A percentile compares a stretch with the other conserved stretches of the same genome.
phyloP scores from a whole-genome alignment of 2,888 invertebrate species.

The Lochmaea crataegi region DNA sequence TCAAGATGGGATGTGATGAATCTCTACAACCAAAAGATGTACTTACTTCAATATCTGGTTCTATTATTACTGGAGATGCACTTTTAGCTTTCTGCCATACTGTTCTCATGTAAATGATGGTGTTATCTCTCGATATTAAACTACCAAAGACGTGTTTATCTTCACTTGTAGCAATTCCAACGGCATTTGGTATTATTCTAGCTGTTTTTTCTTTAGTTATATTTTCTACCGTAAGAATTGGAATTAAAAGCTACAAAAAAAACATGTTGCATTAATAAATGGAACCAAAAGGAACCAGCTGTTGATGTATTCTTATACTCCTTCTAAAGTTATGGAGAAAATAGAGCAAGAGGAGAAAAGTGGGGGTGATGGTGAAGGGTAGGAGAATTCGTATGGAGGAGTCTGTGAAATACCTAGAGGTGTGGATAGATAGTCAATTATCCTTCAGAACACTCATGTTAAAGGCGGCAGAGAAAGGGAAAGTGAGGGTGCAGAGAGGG shows the following conservation, averaged over 20 bases:
- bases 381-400: no score
- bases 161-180: constrained; percentile 86
- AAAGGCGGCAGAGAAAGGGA: no score
- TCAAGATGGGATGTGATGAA: no score
- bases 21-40: background rate
- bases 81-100: constrained; percentile 80
- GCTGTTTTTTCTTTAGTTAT: constrained; percentile 95
- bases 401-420: no score
- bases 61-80: constrained; percentile 55
- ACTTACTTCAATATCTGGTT: constrained; percentile 57
- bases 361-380: no score
- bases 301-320: background rate
- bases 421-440: no score
- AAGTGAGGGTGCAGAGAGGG: no score
- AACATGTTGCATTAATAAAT: background rate
- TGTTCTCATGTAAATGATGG: constrained; percentile 87
- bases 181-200: constrained; percentile 93
- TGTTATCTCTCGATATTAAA: constrained; percentile 87
- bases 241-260: constrained; percentile 82
- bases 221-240: constrained; percentile 84
- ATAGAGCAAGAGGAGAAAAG: no score
- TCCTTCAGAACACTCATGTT: no score
- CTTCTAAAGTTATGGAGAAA: no score
- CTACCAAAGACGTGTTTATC: constrained; percentile 92
- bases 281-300: no score